Evolutionary conservation across 2,888 invertebrate species (phyloP), one percentile per base, ranked within the genome.

Genomic region (Xestia ashworthii): DNA sequence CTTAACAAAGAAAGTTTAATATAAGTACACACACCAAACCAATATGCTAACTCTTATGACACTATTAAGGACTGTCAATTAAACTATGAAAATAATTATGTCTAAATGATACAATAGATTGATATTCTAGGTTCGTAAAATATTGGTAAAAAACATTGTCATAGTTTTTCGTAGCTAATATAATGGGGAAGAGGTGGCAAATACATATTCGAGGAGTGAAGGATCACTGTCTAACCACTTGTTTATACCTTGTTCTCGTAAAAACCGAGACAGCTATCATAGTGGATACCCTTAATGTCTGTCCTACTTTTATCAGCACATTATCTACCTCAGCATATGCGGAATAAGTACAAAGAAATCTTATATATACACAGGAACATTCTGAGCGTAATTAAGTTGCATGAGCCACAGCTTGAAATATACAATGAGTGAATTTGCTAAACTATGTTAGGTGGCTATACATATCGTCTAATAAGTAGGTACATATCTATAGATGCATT

Each of bases 21-120:
- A 19, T 71, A 62, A 62, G 32, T 79, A 62, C 32, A 41, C 41
- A 58, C 65, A 66, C 44, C 48, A 66, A 66, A 78, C 25, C 19
- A 14, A 19, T 62, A 73, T 22, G 9, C 19, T 62, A 62, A 60
- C 11, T 74, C 46, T 12, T 71, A n/a, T 25, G 3, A 19, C 25
- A 76, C 48, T 68, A 32, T 19, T 44, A 32, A 46, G 62, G 46
- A 77, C 38, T 38, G 62, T 62, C 25, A 70, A 19, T 32, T n/a
- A 9, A 60, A 64, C 22, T 41, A 41, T 64, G 14, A 46, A 1
- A 50, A 25, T 19, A 41, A 38, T 48, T n/a, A 38, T 16, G 16
- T 50, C 3, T 19, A 25, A 3, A 48, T 32, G 0, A 48, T 32
- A 65, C 25, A 55, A n/a, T 71, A 44, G 1, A 44, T 44, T 44